A percentile compares a stretch with the other conserved stretches of the same genome.
These are phyloP conservation scores for Phaetusa simplex DNA, from an alignment of 2,113 vertebrate species.

Conservation along the genomic window DNA sequence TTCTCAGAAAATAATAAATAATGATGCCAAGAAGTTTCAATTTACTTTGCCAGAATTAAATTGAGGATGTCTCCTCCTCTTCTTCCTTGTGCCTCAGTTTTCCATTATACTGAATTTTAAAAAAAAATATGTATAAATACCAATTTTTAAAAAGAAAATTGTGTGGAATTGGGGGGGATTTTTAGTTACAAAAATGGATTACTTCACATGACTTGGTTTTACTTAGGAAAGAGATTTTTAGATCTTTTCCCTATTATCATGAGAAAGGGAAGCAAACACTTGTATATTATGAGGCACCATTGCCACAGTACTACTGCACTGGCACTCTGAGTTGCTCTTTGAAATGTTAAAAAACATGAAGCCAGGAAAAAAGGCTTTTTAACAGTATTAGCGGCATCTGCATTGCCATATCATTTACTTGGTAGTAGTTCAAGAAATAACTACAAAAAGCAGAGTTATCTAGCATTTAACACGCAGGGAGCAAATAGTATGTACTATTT, in stretches of 20 bases:
- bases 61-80: neutral
- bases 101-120: neutral
- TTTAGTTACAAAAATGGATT: neutral
- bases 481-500: neutral
- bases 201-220: neutral
- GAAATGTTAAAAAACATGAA: neutral
- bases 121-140: neutral
- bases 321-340: neutral
- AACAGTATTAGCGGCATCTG: neutral
- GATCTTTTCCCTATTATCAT: neutral
- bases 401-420: neutral
- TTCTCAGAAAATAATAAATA: neutral
- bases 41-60: neutral
- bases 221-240: neutral
- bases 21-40: neutral
- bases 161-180: neutral
- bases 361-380: neutral
- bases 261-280: neutral
- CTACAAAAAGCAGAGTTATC: neutral
- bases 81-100: neutral
- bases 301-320: neutral
- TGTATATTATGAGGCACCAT: neutral
- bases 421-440: neutral
- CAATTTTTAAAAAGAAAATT: neutral
- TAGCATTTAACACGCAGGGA: neutral